Percentiles rank a stretch among this genome's conserved stretches.
These are phyloP conservation scores for Aphaenogaster ashmeadi DNA, from an alignment of 1,140 invertebrate species.

Conservation along the genomic window DNA sequence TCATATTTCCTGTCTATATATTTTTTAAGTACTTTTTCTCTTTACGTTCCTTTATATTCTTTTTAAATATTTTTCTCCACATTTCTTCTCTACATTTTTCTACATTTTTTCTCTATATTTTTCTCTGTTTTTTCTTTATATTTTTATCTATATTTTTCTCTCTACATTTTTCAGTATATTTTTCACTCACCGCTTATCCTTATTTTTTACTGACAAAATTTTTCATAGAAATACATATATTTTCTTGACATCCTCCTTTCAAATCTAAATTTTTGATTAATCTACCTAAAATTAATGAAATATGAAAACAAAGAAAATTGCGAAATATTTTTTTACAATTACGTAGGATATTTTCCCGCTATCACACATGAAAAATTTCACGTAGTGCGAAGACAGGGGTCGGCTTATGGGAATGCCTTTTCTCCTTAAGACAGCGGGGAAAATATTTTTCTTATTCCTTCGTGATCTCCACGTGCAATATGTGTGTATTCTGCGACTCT, in stretches of 20 bases:
- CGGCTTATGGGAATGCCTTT: background rate
- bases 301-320: background rate
- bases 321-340: conserved; percentile 22
- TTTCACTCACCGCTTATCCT: background rate
- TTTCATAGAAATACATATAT: conserved; percentile 15
- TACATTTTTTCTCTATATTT: background rate
- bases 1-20: background rate
- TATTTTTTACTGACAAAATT: conserved; percentile 25
- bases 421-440: background rate
- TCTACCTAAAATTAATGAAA: background rate
- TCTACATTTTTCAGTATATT: conserved; percentile 1
- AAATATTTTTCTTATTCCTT: conserved; percentile 37
- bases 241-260: background rate
- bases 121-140: conserved; percentile 9
- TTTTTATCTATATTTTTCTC: conserved; percentile 2
- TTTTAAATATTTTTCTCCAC: conserved; percentile 3
- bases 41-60: background rate
- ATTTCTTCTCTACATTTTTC: background rate
- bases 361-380: background rate
- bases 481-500: conserved; percentile 11
- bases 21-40: background rate
- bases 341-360: background rate
- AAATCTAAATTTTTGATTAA: background rate
- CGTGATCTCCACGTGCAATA: background rate
- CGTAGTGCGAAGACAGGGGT: background rate